Conservation (phyloP, 2,888 invertebrate genomes). For the Phrixothrix hirtus region DNA sequence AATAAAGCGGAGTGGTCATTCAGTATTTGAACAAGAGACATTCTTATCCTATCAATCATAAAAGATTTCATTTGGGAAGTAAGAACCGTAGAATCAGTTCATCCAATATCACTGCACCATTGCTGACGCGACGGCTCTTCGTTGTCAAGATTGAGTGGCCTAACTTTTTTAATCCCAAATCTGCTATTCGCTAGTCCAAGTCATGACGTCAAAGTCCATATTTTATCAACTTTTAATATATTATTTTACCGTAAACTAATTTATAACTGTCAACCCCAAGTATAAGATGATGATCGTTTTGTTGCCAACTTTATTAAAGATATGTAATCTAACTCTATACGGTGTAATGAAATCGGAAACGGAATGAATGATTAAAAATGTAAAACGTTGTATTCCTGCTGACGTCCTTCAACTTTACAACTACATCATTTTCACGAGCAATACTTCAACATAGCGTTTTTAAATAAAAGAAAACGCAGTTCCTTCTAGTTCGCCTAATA, state of each 20-base stretch:
- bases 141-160: constrained; percentile 38
- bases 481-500: too few relatives aligned
- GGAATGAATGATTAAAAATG: too few relatives aligned
- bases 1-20: constrained; percentile 27
- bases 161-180: constrained; percentile 40
- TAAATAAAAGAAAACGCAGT: too few relatives aligned
- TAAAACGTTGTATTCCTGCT: too few relatives aligned
- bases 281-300: constrained; percentile 23
- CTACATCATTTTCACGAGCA: too few relatives aligned
- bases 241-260: constrained; percentile 33
- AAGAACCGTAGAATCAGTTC: constrained; percentile 32
- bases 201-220: constrained; percentile 33
- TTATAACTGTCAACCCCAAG: constrained; percentile 26
- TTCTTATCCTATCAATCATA: constrained; percentile 46
- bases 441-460: too few relatives aligned
- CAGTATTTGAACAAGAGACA: constrained; percentile 33
- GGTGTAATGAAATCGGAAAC: too few relatives aligned
- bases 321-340: too few relatives aligned
- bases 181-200: constrained; percentile 23
- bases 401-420: too few relatives aligned
- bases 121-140: constrained; percentile 39
- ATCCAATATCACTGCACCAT: constrained; percentile 38
- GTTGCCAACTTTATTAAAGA: constrained; percentile 15
- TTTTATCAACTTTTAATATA: constrained; percentile 38
- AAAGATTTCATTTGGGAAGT: constrained; percentile 46